Base-by-base conservation (phyloP, 2,113 vertebrate species). In the Tetrao urogallus region DNA sequence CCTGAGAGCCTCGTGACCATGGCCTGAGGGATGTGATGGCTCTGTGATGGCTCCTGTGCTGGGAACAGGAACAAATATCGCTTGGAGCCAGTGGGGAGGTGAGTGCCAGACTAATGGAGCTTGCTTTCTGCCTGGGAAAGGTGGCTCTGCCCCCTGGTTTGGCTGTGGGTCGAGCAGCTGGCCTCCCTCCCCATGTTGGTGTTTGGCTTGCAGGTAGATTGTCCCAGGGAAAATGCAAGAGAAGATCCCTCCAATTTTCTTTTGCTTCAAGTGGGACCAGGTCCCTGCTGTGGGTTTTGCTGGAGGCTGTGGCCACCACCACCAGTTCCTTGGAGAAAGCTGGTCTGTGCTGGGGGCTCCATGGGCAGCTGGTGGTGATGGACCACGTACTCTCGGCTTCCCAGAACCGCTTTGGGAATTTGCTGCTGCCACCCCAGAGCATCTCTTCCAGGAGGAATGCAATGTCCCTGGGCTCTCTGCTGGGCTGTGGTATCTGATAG, bases 381-480 rank as follows among this genome's bases (percentile, higher is more conserved):
- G 21, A 12, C 43, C 21, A 17, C 10, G 13, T 32, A 17, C 22
- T 27, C 66, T 34, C 8, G 54, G 12, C 2, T 40, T 27, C 57
- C 58, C 8, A 14, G 45, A 61, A 32, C 27, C 12, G 24, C 36
- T 67, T 10, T 56, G 30, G 67, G 52, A 21, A 60, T 21, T 56
- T 0, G 0, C 56, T 75, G 30, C 45, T 87, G 74, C 18, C 1
- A 0, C 22, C 50, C 27, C 32, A 40, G 16, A 60, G 16, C 43
- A 60, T 74, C 34, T 12, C 6, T 85, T 50, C 47, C 43, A 61
- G 36, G 36, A 77, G 32, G 40, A 12, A 18, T 54, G 76, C 43
- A 45, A 10, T 19, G n/a, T 17, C 20, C n/a, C 54, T 40, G 54
- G 30, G 43, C 27, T 88, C 19, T 73, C 79, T 56, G 15, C 64